Evolutionary conservation across 30 jellyfish, hydroid and myxozoan species (phyloP), one percentile per base, ranked within the genome.

Genomic region (Cassiopea xamachana): DNA sequence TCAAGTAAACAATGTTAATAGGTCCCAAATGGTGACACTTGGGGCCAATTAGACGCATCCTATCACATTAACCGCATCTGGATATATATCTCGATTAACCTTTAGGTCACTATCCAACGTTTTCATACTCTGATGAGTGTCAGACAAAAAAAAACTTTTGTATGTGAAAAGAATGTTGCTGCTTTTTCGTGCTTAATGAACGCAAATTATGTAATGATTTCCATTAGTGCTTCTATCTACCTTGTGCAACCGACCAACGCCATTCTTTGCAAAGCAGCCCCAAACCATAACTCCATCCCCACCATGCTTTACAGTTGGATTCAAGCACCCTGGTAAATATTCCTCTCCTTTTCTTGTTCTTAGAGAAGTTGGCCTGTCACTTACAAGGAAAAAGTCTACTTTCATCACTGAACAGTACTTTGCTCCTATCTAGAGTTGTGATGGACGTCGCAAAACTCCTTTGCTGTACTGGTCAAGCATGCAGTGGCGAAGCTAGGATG

Each of bases 281-380:
- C 89, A 80, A 12, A 80, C 78, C 89, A 80, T 80, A 13, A 80
- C 39, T 10, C 86, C 62, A 27, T 71, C 86, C n/a, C 86, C 86
- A 0, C 86, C 1, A 77, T 77, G 86, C 17, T 77, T 77, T 18
- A 77, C 10, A 13, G 86, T 77, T 17, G 59, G 7, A 10, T 55
- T 55, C 7, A 55, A 10, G 12, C 64, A 55, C 12, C 0, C 64
- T 6, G 64, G 64, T 10, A 55, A 10, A 55, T 55, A 55, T 55
- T 55, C 64, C 64, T 55, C 64, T 55, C 64, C 64, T 55, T 6
- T 6, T 10, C 64, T 55, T 55, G 10, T 55, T 10, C 64, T 55
- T 10, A 55, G 0, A 55, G 12, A 3, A 55, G 12, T 10, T 3
- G 64, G 64, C 12, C 64, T 55, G 48, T 69, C 78, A 69, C 48